Base-by-base conservation (phyloP, 2,888 invertebrate species). In the Ischnus inquisitorius region DNA sequence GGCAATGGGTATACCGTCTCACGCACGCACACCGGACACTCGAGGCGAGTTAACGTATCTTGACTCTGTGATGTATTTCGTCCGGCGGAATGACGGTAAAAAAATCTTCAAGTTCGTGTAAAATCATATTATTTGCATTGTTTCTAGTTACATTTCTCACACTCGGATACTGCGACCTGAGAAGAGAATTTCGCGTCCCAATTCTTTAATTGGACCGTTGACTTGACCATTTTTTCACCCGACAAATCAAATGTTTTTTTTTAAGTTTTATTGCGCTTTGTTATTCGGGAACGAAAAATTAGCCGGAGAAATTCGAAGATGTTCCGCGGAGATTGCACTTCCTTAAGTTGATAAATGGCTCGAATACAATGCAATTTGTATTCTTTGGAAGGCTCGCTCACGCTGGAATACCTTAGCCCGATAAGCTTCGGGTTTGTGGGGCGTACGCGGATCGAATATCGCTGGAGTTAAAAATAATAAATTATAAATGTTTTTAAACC, bases 351-450 rank as follows among this genome's bases (percentile, higher is more conserved):
- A 54, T 54, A 14, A 72, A 68, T 54, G 46, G 41, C 74, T 78
- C 39, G 48, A 74, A 68, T 34, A 10, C 60, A 64, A 69, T 78
- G 74, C 34, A 60, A 84, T 84, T 84, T 76, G 79, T 81, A 85
- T 83, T 83, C 85, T 14, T 22, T 28, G n/a, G 51, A 67, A 51
- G 51, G 46, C 71, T 77, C 19, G n/a, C 48, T 46, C n/a, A 54
- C 78, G 74, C 64, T 65, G 19, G 22, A 68, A 34, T 14, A 72
- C 48, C 72, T 80, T 57, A 81, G 79, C 78, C 57, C 79, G 79
- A 78, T 78, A 69, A 71, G 54, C 68, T 68, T 81, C 75, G 80
- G 86, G 86, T 86, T 85, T 86, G 81, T 86, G 60, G 86, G 82
- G 68, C 86, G 71, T 41, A 83, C 81, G 83, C 77, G 76, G n/a